Conservation (phyloP, 2,113 vertebrate species). For the Panthera leo region DNA sequence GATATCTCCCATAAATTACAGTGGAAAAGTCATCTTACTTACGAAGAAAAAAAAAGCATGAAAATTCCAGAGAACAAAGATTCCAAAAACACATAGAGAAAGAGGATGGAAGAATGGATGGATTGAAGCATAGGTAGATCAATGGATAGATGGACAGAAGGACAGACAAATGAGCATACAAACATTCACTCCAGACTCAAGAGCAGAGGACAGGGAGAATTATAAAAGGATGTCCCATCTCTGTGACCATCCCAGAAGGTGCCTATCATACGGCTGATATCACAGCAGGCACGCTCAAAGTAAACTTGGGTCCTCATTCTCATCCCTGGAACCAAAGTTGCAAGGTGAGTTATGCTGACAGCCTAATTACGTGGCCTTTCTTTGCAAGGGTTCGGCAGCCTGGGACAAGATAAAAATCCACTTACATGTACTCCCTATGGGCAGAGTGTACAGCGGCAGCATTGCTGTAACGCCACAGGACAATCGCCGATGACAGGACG, state of each 20-base stretch:
- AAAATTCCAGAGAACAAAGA: background rate
- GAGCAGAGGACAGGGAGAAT: background rate
- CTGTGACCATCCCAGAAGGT: background rate
- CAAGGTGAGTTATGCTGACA: background rate
- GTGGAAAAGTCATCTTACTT: background rate
- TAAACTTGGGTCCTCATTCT: background rate
- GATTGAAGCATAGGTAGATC: background rate
- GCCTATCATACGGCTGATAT: background rate
- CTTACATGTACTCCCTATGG: conserved; percentile 98
- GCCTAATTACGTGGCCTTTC: background rate
- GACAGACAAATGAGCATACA: background rate
- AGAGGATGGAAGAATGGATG: background rate
- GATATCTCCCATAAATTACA: background rate
- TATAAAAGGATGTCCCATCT: background rate
- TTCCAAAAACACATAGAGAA: background rate
- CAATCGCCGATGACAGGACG: conserved; percentile 95
- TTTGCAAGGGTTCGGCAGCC: background rate
- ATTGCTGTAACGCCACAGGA: conserved; percentile 98
- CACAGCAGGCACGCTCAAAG: background rate
- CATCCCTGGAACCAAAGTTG: background rate
- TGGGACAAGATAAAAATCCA: conserved; percentile 63
- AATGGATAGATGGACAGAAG: background rate
- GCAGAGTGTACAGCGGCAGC: conserved; percentile 98
- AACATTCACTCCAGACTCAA: background rate
- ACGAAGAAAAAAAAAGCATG: background rate